Percentiles rank a stretch among this genome's conserved stretches.
Evolutionary conservation across 2,113 vertebrate genomes (phyloP).

Genomic region (Dasyurus viverrinus): DNA sequence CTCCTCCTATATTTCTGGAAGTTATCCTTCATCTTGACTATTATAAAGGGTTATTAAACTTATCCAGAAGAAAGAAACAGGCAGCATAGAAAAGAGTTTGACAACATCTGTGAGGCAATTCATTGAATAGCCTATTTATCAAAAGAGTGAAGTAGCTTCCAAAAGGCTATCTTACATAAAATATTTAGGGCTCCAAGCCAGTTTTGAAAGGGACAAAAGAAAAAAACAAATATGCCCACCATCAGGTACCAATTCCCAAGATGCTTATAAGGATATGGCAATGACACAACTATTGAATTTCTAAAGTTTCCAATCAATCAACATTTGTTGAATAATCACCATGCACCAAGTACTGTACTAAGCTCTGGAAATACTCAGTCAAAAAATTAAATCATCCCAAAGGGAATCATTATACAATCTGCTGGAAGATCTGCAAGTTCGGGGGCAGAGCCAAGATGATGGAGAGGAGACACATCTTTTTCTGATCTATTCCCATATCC

Average conservation of each 20-base stretch:
- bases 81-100: not conserved
- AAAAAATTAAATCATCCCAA: not conserved
- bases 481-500: too few relatives aligned
- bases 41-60: not conserved
- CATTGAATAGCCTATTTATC: not conserved
- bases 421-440: not conserved
- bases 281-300: not conserved
- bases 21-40: not conserved
- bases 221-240: not conserved
- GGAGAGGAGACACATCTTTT: too few relatives aligned
- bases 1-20: not conserved
- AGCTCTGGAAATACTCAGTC: not conserved
- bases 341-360: not conserved
- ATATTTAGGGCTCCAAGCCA: not conserved
- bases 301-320: not conserved
- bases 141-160: not conserved
- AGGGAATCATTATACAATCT: not conserved
- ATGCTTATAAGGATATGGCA: not conserved
- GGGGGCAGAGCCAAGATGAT: too few relatives aligned
- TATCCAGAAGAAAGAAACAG: not conserved
- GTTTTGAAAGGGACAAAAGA: not conserved
- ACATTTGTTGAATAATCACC: not conserved
- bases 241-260: not conserved
- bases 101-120: not conserved
- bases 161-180: not conserved